Base-by-base conservation (phyloP, 2,113 vertebrate species). In the Rhinoptilus africanus region DNA sequence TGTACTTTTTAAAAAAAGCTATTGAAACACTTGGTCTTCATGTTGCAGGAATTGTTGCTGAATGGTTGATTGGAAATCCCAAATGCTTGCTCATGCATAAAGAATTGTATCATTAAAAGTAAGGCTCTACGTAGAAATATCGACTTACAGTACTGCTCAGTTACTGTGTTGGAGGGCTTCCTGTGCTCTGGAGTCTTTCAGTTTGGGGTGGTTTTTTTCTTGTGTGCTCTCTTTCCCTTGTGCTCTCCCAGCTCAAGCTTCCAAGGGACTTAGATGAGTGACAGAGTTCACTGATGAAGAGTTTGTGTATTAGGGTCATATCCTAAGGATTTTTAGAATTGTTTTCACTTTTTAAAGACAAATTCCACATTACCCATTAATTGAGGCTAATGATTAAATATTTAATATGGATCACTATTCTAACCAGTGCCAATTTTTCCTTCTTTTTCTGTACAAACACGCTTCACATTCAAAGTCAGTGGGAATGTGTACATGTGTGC, bases 361-460 rank as follows among this genome's bases (percentile, higher is more conserved):
- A 84, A 64, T 82, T 91, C 76, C 47, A 72, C 20, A 12, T 43
- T 78, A 90, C n/a, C 37, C 21, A 8, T 41, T 64, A 92, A 35
- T 30, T 56, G n/a, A 53, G 66, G 28, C 24, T 84, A 81, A 81
- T 68, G 6, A 75, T 91, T 72, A 69, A 71, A 62, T 41, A 75
- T 41, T 64, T 84, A 74, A 45, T 60, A 60, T 53, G 23, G 34
- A 89, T 53, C 34, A 53, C 20, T 67, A 34, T 85, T 77, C 59
- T 41, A 75, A 57, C 5, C 17, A 59, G 14, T 37, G 50, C 26
- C 16, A 77, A 3, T 51, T 88, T 95, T 91, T 45, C 12, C 34
- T 57, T 85, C 48, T 69, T 2, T 68, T 3, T 1, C 0, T 0
- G 30, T 43, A 43, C 11, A 51, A 77, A 59, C 5, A 10, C 27